Evolutionary conservation across 2,888 invertebrate species (phyloP).

Genomic region (Archips crataeganus): DNA sequence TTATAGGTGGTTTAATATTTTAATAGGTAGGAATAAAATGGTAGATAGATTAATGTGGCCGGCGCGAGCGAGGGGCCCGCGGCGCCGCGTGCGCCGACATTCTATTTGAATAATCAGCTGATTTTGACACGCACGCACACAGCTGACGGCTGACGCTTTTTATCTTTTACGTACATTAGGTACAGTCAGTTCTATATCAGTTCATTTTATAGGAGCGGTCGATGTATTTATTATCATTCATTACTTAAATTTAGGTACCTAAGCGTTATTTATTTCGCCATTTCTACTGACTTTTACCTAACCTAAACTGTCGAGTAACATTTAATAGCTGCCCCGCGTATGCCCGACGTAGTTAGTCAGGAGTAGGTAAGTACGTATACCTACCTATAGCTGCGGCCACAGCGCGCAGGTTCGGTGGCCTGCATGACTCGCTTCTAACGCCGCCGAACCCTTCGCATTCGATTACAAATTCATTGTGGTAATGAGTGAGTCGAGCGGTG

Average conservation of each 20-base stretch:
- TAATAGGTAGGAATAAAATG: conserved; percentile 31
- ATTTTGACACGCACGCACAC: conserved; percentile 85
- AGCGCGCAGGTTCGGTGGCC: conserved; percentile 53
- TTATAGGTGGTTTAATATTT: conserved; percentile 16
- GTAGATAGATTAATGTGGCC: conserved; percentile 33
- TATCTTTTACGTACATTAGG: conserved; percentile 58
- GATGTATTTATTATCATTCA: conserved; percentile 1
- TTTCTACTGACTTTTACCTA: neutral
- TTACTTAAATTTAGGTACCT: neutral
- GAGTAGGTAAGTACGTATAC: neutral
- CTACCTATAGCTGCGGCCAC: conserved; percentile 34
- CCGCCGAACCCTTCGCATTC: neutral
- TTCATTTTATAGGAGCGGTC: neutral
- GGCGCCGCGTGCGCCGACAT: conserved; percentile 53
- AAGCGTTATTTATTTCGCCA: neutral
- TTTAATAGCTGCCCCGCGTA: neutral
- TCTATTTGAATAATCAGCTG: conserved; percentile 87
- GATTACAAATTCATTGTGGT: conserved; percentile 2
- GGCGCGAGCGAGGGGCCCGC: conserved; percentile 46
- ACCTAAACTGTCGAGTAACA: conserved; percentile 27
- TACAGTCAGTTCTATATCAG: conserved; percentile 11
- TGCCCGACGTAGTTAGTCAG: neutral
- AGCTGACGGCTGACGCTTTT: conserved; percentile 80
- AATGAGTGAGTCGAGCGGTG: neutral
- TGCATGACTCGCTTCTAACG: conserved; percentile 54